Conservation (phyloP, 2,888 invertebrate species). For the Endomychus coccineus region DNA sequence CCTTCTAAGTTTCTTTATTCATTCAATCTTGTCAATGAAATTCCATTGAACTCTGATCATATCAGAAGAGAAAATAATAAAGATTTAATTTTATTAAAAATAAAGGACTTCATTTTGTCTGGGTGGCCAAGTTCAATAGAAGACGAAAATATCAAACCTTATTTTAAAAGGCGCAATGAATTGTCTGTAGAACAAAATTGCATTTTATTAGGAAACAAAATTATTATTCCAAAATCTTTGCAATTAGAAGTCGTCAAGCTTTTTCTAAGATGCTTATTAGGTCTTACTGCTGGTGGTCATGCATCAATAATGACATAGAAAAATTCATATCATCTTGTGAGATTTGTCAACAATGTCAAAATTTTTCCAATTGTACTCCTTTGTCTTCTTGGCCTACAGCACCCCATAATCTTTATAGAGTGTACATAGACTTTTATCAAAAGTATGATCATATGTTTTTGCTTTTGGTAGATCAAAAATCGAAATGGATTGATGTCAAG, state of each 20-base stretch:
- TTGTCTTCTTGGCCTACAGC: too few relatives aligned
- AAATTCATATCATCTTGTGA: constrained; percentile 18
- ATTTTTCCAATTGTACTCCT: constrained; percentile 16
- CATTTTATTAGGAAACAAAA: constrained; percentile 16
- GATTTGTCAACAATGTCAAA: constrained; percentile 21
- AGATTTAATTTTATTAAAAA: too few relatives aligned
- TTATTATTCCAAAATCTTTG: constrained; percentile 17
- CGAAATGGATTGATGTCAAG: too few relatives aligned
- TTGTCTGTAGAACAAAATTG: constrained; percentile 20
- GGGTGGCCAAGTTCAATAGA: too few relatives aligned
- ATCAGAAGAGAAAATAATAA: constrained; percentile 7
- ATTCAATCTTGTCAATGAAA: neutral
- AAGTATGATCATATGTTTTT: constrained; percentile 11
- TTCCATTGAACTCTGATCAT: constrained; percentile 9
- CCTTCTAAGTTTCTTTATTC: neutral
- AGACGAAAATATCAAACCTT: too few relatives aligned
- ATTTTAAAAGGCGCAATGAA: constrained; percentile 16
- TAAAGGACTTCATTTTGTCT: constrained; percentile 14
- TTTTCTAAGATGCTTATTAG: constrained; percentile 22
- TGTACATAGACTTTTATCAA: too few relatives aligned
- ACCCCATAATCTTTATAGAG: too few relatives aligned
- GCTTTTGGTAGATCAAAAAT: constrained; percentile 18
- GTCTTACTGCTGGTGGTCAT: constrained; percentile 23
- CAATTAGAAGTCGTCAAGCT: constrained; percentile 14
- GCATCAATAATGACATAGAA: constrained; percentile 19